Evolutionary conservation across 2,113 vertebrate species (phyloP).

Genomic region (Ellobius talpinus): DNA sequence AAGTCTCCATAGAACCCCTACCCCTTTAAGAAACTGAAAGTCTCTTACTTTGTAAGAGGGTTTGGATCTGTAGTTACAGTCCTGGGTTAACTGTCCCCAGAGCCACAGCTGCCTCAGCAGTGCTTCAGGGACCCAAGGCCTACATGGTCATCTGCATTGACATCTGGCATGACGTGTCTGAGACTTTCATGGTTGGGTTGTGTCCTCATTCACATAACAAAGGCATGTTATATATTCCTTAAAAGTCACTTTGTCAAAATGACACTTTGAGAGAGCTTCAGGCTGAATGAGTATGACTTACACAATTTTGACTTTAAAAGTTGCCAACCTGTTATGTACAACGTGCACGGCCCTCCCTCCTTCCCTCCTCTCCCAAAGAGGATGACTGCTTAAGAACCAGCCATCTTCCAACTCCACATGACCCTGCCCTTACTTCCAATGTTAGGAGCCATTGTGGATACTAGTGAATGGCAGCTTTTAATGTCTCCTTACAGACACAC

Average conservation of each 20-base stretch:
- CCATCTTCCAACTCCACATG: not conserved
- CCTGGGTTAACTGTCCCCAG: not conserved
- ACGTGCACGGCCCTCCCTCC: not conserved
- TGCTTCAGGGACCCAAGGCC: not conserved
- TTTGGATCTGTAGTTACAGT: not conserved
- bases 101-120: rapidly evolving
- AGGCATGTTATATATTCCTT: slow-evolving; percentile 50
- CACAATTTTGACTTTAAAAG: slow-evolving; percentile 67
- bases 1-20: not conserved
- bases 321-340: slow-evolving; percentile 15
- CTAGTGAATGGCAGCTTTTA: slow-evolving; percentile 61
- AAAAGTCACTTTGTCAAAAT: slow-evolving; percentile 82
- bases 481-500: not conserved
- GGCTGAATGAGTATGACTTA: slow-evolving; percentile 47
- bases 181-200: not conserved
- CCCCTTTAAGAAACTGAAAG: not conserved
- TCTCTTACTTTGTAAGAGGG: not conserved
- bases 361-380: not conserved
- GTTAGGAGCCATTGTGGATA: not conserved
- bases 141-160: not conserved
- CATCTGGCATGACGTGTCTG: slow-evolving; percentile 52
- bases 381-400: not conserved
- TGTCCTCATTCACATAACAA: slow-evolving; percentile 59
- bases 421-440: not conserved
- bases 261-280: slow-evolving; percentile 75